Evolutionary conservation across 2,888 invertebrate species (phyloP), one percentile per base, ranked within the genome.

Genomic region (Rhagium mordax): DNA sequence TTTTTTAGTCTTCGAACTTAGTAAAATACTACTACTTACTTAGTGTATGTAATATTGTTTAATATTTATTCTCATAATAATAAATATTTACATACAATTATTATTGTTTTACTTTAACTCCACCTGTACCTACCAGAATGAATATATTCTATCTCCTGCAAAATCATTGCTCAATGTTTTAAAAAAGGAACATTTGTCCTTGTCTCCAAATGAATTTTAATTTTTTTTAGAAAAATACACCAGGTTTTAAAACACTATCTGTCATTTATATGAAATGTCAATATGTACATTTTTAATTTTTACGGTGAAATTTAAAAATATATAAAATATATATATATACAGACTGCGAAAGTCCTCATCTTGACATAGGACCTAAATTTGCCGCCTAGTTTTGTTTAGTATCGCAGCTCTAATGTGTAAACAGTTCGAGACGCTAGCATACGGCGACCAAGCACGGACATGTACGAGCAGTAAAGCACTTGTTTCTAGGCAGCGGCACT

Each of bases 191-290:
- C 51, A 51, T 51, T 51, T 51, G 51, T 51, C 8, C 51, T 51
- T n/a, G 18, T 51, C 18, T 51, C 8, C 51, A 51, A 51, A 51
- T 51, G 8, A 51, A 51, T 18, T 51, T 51, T 51, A 51, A 3
- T 51, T 51, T 51, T n/a, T 51, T 51, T 51, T 51, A 51, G 51
- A 51, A 18, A 51, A 51, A 51, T 51, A 6, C 18, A 51, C 51
- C 5, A 51, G 18, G 18, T 51, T 18, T 18, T 51, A 51, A 51
- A 18, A 51, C 51, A 51, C 20, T 51, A 20, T 51, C 51, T 51
- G 18, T 3, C 20, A 20, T 51, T 51, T 51, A 51, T 51, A 51
- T 51, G 8, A 51, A 51, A 18, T 51, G 20, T 51, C 18, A 8
- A 18, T 18, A 10, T 51, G 1, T 0, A 51, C 1, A 18, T 8